These are phyloP conservation scores for Drosophila sturtevanti DNA, from an alignment of 1,140 invertebrate genomes.

Conservation along the genomic window DNA sequence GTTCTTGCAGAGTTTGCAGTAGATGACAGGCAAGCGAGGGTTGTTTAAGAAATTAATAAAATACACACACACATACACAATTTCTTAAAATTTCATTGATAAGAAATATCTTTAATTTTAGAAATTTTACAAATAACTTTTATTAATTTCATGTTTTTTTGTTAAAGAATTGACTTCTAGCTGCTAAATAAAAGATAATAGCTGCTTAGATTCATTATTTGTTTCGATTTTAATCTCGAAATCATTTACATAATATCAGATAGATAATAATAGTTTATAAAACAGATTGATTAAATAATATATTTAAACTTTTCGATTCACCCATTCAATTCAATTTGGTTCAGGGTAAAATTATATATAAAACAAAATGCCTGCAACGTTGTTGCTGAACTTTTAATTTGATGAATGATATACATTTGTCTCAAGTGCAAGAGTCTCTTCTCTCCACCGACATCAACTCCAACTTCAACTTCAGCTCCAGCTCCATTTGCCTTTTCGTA, in stretches of 20 bases:
- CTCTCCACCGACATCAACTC: not conserved
- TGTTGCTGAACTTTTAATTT: slow-evolving; percentile 77
- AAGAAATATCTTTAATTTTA: too few relatives aligned
- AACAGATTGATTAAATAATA: too few relatives aligned
- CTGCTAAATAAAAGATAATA: too few relatives aligned
- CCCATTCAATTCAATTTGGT: slow-evolving; percentile 53
- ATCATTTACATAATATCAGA: too few relatives aligned
- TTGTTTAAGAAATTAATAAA: not conserved
- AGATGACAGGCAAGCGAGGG: slow-evolving; percentile 47
- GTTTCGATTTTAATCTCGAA: too few relatives aligned
- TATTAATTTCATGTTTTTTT: too few relatives aligned
- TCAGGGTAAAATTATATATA: slow-evolving; percentile 55
- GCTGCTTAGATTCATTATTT: too few relatives aligned
- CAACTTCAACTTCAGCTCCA: not conserved
- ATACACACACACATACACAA: too few relatives aligned
- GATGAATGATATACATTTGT: slow-evolving; percentile 81
- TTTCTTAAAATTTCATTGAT: too few relatives aligned
- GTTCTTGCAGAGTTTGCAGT: slow-evolving; percentile 31
- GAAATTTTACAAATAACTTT: too few relatives aligned
- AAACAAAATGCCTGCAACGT: slow-evolving; percentile 64
- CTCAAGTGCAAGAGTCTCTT: slow-evolving; percentile 57
- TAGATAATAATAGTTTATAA: too few relatives aligned
- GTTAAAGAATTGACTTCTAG: too few relatives aligned
- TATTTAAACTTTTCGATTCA: slow-evolving; percentile 20
- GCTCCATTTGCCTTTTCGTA: slow-evolving; percentile 1